phyloP scores from a whole-genome alignment of 2,113 vertebrate species.

The Leucopsar rothschildi region DNA sequence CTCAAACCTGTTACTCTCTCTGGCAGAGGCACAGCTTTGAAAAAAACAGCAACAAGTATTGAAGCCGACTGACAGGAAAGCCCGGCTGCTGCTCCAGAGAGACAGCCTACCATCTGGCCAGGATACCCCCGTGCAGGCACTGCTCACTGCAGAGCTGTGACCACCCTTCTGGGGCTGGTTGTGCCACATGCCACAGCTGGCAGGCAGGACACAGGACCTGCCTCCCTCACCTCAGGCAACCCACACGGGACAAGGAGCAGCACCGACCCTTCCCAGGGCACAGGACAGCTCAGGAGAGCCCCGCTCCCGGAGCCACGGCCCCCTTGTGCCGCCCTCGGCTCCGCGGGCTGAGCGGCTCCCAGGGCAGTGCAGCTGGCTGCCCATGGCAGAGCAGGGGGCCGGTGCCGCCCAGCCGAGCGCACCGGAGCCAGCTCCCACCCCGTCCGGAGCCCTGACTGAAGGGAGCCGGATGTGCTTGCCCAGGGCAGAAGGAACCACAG shows the following conservation, averaged over 20 bases:
- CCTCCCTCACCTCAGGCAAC: neutral
- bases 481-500: neutral
- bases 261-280: neutral
- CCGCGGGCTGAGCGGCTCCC: accelerated
- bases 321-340: accelerated
- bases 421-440: neutral
- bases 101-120: neutral
- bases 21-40: neutral
- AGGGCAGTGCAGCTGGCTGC: accelerated
- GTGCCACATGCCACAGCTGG: neutral
- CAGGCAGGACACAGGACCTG: neutral
- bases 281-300: neutral
- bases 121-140: neutral
- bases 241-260: neutral
- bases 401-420: neutral
- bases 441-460: accelerated
- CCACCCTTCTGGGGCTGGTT: neutral
- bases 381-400: accelerated
- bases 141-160: neutral
- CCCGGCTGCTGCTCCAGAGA: neutral
- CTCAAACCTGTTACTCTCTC: neutral
- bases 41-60: neutral
- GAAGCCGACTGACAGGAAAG: neutral
- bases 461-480: accelerated
- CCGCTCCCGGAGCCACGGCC: too few relatives aligned